A percentile compares a stretch with the other conserved stretches of the same genome.
Conservation (phyloP, 1,140 invertebrate genomes). For the Calosoma granatense region DNA sequence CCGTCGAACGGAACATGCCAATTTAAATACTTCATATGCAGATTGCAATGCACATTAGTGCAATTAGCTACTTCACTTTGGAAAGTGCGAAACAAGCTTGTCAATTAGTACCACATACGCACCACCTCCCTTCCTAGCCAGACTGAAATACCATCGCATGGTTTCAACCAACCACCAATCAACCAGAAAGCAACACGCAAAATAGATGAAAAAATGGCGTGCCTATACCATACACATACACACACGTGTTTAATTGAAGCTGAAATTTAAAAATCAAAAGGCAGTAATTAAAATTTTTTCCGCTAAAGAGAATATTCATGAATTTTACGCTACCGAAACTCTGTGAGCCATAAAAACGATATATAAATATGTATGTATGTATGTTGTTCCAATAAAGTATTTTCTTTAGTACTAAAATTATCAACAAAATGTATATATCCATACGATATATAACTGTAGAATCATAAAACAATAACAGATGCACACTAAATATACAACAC, state of each 20-base stretch:
- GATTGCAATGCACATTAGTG: neutral
- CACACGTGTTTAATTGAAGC: too few species aligned
- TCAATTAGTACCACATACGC: neutral
- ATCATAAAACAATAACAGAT: too few species aligned
- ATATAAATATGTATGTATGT: too few species aligned
- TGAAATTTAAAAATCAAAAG: neutral
- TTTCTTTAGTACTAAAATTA: too few species aligned
- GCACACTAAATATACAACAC: too few species aligned
- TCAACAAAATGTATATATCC: too few species aligned
- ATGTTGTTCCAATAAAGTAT: too few species aligned
- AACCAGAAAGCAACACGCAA: neutral
- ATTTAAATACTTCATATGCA: neutral
- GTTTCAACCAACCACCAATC: neutral
- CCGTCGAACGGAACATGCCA: neutral
- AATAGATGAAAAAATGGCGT: neutral
- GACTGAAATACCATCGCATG: neutral
- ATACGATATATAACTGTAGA: too few species aligned
- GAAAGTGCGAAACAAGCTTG: neutral
- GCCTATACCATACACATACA: too few species aligned
- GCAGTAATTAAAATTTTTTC: slow-evolving; percentile 7
- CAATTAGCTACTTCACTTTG: neutral
- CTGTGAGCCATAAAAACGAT: too few species aligned
- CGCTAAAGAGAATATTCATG: neutral
- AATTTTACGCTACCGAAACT: too few species aligned
- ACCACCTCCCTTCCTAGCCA: neutral